Percentiles rank a stretch among this genome's conserved stretches.
Conservation (phyloP, 1,140 invertebrate species). For the Batillaria attramentaria region DNA sequence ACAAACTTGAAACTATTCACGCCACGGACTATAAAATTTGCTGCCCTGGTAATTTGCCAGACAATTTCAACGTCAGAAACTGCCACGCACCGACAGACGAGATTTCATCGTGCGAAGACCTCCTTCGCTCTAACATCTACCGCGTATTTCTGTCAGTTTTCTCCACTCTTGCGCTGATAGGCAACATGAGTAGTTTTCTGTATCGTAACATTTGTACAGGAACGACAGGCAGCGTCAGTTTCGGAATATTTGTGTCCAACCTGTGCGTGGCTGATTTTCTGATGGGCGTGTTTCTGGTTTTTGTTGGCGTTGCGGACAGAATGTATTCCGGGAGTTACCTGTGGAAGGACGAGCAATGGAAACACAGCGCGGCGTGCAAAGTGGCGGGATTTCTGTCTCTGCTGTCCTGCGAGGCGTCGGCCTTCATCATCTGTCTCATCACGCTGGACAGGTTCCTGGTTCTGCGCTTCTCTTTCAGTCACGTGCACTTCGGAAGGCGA, state of each 20-base stretch:
- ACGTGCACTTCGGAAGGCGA: not conserved
- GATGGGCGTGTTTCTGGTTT: conserved; percentile 25
- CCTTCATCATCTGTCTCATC: conserved; percentile 40
- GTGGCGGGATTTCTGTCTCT: conserved; percentile 30
- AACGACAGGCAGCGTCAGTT: not conserved
- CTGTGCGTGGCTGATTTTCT: conserved; percentile 31
- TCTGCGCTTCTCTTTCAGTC: not conserved
- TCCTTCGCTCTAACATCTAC: conserved; percentile 16
- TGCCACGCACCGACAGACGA: not conserved
- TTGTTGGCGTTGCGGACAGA: conserved; percentile 23
- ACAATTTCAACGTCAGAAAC: not conserved
- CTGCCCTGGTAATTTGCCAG: not conserved
- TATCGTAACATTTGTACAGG: conserved; percentile 12
- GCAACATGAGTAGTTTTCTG: conserved; percentile 38
- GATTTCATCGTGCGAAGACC: conserved; percentile 18
- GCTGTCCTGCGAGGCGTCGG: conserved; percentile 32
- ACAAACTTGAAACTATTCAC: not conserved
- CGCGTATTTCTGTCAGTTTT: conserved; percentile 42
- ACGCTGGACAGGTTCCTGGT: conserved; percentile 37
- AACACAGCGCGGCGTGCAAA: conserved; percentile 5
- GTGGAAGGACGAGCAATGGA: conserved; percentile 23
- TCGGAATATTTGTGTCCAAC: conserved; percentile 48
- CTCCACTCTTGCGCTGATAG: conserved; percentile 36
- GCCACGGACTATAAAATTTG: conserved; percentile 24
- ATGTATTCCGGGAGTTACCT: conserved; percentile 49